These are phyloP conservation scores for Chitala chitala DNA, from an alignment of 2,113 vertebrate genomes.

Conservation along the genomic window DNA sequence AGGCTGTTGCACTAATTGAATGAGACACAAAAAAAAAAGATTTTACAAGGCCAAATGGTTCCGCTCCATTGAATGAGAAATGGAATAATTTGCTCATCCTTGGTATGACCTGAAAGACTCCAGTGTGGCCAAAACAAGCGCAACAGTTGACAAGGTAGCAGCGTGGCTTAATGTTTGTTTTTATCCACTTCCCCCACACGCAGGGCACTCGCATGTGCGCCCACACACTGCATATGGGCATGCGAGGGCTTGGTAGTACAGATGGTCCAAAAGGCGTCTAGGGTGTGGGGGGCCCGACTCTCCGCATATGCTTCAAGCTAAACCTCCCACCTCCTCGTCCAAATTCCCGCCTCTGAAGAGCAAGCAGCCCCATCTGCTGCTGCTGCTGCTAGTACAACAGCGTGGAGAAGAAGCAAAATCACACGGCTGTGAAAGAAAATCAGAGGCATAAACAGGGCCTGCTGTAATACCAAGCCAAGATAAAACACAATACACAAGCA, in stretches of 20 bases:
- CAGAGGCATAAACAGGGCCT: too few species aligned
- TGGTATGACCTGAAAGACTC: background rate
- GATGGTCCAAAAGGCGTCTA: constrained; percentile 57
- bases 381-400: too few species aligned
- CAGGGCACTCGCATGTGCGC: background rate
- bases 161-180: background rate
- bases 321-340: background rate
- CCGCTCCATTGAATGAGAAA: too few species aligned
- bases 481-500: too few species aligned
- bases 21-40: too few species aligned
- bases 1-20: too few species aligned
- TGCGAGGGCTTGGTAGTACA: constrained; percentile 43
- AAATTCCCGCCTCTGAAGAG: background rate
- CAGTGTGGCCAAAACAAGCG: too few species aligned
- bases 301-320: constrained; percentile 40
- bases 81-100: background rate
- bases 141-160: background rate
- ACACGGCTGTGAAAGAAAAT: too few species aligned
- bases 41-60: too few species aligned
- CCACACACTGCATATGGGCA: background rate
- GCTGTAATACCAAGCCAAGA: too few species aligned
- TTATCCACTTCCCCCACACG: background rate
- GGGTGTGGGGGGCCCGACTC: constrained; percentile 48
- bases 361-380: too few species aligned
- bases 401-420: too few species aligned